Evolutionary conservation across 2,113 vertebrate species (phyloP).

Genomic region (Cinclus mexicanus): DNA sequence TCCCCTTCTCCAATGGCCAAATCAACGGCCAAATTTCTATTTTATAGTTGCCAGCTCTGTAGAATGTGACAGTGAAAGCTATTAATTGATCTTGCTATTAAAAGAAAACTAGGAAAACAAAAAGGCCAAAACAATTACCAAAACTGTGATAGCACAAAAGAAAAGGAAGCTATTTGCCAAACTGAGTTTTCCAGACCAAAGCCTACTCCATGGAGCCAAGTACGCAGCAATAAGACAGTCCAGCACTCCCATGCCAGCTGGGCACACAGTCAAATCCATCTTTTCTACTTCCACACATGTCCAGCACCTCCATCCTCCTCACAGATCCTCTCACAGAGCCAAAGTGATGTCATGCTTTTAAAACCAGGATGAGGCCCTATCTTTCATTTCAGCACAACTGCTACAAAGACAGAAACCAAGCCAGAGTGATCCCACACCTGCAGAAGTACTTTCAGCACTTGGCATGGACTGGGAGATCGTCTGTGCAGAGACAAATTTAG

Average conservation of each 20-base stretch:
- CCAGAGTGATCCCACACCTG: background rate
- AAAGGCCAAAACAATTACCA: background rate
- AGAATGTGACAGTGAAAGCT: background rate
- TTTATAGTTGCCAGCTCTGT: background rate
- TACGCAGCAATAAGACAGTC: background rate
- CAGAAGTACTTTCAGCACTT: background rate
- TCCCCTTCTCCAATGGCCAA: background rate
- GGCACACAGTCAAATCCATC: accelerated
- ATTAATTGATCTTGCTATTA: background rate
- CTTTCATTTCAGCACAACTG: background rate
- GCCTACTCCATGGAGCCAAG: background rate
- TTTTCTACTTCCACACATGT: accelerated
- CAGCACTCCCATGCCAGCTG: background rate
- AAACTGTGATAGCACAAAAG: background rate
- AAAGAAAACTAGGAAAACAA: background rate
- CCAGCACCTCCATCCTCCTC: background rate
- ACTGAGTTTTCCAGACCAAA: background rate
- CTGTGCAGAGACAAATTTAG: background rate
- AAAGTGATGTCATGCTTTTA: accelerated
- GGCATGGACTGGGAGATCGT: background rate
- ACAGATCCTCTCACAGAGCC: background rate
- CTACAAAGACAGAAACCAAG: background rate
- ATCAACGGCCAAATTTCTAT: background rate
- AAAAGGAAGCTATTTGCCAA: background rate
- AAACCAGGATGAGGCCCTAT: background rate